Evolutionary conservation across 2,888 invertebrate species (phyloP), one percentile per base, ranked within the genome.

Genomic region (Melanophora roralis): DNA sequence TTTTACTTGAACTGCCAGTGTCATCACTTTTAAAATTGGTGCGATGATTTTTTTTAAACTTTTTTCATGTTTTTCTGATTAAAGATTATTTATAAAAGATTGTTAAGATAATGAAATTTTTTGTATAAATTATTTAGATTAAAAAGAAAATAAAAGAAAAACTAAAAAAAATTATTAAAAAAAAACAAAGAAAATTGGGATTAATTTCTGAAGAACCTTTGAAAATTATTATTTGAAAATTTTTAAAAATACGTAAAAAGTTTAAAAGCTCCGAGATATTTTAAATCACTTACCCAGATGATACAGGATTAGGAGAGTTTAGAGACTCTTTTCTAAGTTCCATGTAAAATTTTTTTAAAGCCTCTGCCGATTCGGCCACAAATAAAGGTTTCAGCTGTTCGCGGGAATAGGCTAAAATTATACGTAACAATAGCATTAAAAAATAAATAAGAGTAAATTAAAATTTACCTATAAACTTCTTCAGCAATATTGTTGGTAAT

Each of bases 371-470:
- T 65, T 93, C 94, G 0, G 90, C 88, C 38, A 93, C 93, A 16
- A 98, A 91, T 85, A 92, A 92, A 0, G 98, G 97, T 82, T 95
- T 93, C 0, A 97, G 95, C 89, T 96, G 96, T 88, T 96, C 94
- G 79, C 95, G 93, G 0, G 97, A 96, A 89, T 98, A 98, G 0
- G 95, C 95, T 83, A 11, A 27, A 27, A 27, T 5, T 27, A 27
- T 27, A n/a, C 27, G 6, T 27, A 27, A 27, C 6, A 27, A 5
- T 27, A 27, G 27, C 6, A 27, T 27, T n/a, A 27, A 5, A 27
- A 27, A 27, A 27, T 27, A 27, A 27, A 27, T 3, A 27, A 27
- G 6, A 5, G 9, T 1, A 45, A 8, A 14, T 19, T 21, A 49
- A 47, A 19, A 59, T 23, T 6, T 81, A 86, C 85, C 85, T 64